Conservation (phyloP, 1,140 invertebrate genomes). For the Cherax quadricarinatus region DNA sequence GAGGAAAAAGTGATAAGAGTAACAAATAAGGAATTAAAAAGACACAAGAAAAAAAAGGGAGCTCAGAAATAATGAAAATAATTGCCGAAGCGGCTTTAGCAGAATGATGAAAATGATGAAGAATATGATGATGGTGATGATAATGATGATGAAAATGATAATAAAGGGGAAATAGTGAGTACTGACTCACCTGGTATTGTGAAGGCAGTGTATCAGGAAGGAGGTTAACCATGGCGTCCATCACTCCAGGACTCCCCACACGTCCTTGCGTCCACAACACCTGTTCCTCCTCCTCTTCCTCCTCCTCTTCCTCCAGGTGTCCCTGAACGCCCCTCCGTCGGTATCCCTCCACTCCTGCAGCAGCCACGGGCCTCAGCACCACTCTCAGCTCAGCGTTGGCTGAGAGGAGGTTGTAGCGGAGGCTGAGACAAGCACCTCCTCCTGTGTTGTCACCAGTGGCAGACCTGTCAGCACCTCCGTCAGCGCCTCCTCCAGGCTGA, state of each 20-base stretch:
- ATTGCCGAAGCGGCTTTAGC: too few species aligned
- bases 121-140: too few species aligned
- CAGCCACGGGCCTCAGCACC: neutral
- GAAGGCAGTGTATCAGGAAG: neutral
- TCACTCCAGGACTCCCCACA: conserved; percentile 39
- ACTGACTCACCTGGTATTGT: conserved; percentile 11
- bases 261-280: conserved; percentile 40
- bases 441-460: too few species aligned
- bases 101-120: too few species aligned
- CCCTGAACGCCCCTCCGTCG: neutral
- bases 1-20: too few species aligned
- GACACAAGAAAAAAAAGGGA: too few species aligned
- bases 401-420: conserved; percentile 30
- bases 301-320: neutral
- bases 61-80: too few species aligned
- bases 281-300: neutral
- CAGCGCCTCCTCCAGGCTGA: neutral
- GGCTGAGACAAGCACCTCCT: conserved; percentile 14
- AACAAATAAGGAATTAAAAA: too few species aligned
- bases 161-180: too few species aligned
- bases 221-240: conserved; percentile 32
- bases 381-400: conserved; percentile 26
- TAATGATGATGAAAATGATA: too few species aligned
- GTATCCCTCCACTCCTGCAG: neutral
- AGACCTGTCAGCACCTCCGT: neutral